Base-by-base conservation (phyloP, 1,140 invertebrate genomes). In the Drosophila sproati region DNA sequence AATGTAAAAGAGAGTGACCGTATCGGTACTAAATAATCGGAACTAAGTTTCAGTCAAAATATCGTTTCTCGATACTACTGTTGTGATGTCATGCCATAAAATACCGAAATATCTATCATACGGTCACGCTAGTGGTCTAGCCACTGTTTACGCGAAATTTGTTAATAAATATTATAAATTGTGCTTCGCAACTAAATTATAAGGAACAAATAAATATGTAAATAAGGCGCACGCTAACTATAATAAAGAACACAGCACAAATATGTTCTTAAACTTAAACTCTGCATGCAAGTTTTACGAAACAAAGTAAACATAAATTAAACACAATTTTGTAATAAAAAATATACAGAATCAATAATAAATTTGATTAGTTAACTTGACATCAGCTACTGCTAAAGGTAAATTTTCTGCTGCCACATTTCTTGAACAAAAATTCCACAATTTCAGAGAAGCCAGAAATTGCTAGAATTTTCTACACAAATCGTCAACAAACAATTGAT, bases 401-500 rank as follows among this genome's bases (percentile, higher is more conserved):
- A 74, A 74, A 55, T 74, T 32, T 20, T 35, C n/a, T 59, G 50
- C 28, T 47, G 55, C 41, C 37, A 29, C 29, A 34, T 35, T 55
- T 35, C 57, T 51, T 45, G 32, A 34, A 5, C 57, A 31, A 61
- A 45, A 20, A 54, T 39, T 52, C 37, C 52, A 69, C 7, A 28
- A 56, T 51, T 59, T 59, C 32, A 69, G 57, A 45, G 66, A n/a
- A 35, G 10, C 4, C 20, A 29, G 45, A 77, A 73, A 66, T 48
- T 57, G 28, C 75, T 61, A 47, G 82, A 85, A 85, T 54, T 48
- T 75, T 78, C 82, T 61, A 56, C 43, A 75, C 20, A 34, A 8
- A 5, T 32, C n/a, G 12, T 10, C 31, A 45, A 37, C 32, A 67
- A 43, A 37, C 32, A 67, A 48, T 39, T 48, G 2, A 34, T 67